These are phyloP conservation scores for Drosophila histrio DNA, from an alignment of 2,888 invertebrate species.

Conservation along the genomic window DNA sequence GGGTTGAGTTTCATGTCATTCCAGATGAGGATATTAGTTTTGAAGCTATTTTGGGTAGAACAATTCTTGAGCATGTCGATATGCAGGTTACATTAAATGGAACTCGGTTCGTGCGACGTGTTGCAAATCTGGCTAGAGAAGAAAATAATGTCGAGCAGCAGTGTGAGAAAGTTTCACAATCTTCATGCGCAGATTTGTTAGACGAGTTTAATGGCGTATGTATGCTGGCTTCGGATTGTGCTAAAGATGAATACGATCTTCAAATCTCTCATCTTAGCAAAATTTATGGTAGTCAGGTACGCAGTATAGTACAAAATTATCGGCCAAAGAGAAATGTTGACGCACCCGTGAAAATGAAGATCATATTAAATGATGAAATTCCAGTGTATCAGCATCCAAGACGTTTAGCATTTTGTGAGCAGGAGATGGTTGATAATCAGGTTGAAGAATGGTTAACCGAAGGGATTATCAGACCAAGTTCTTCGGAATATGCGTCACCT, in stretches of 20 bases:
- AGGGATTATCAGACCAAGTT: slow-evolving; percentile 1
- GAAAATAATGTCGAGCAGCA: too few species aligned
- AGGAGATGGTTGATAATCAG: slow-evolving; percentile 1
- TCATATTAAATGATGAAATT: not conserved
- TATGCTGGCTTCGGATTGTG: too few species aligned
- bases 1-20: not conserved
- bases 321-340: not conserved
- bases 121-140: too few species aligned
- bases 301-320: not conserved
- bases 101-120: too few species aligned
- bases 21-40: not conserved
- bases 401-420: not conserved
- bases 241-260: too few species aligned
- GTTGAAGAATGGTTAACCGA: slow-evolving; percentile 6
- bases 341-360: not conserved
- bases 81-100: not conserved
- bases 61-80: not conserved
- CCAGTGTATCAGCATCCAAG: slow-evolving; percentile 12
- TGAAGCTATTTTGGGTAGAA: not conserved
- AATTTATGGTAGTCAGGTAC: not conserved
- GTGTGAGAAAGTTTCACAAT: too few species aligned
- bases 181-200: too few species aligned
- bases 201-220: too few species aligned
- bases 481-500: slow-evolving; percentile 11
- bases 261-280: too few species aligned